Base-by-base conservation (phyloP, 2,113 vertebrate genomes). In the Blennius ocellaris region DNA sequence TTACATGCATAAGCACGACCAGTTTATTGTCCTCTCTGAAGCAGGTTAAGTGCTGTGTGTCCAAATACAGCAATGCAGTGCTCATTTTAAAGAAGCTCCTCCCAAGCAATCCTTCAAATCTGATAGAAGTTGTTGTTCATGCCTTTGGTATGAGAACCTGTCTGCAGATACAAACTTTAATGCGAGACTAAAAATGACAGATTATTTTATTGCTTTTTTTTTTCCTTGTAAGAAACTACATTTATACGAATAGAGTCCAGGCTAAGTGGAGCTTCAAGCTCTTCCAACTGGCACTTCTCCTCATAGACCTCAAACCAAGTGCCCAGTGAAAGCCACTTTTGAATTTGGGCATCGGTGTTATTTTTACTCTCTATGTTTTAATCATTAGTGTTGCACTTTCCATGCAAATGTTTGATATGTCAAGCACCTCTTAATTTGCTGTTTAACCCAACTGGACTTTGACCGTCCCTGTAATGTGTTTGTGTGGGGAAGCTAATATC, bases 261-360 rank as follows among this genome's bases (percentile, higher is more conserved):
- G 39, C 39, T 80, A 62, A 78, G 70, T 80, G 73, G 62, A 63
- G 45, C 71, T 78, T 78, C 48, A 73, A 71, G 76, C 69, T 59
- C 51, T 53, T 81, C 78, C 77, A 84, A 69, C 52, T 79, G 65
- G 64, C 65, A 60, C 63, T 80, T 57, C 63, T 58, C 59, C 69
- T 74, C 37, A 16, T 44, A 69, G 59, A 83, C 82, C 80, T 76
- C 83, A 86, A 71, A 84, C 61, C 53, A 72, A 76, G 82, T 49
- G 45, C 58, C 63, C 51, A 61, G 47, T 41, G 8, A 58, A 78
- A 56, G 71, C 82, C 65, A 49, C 40, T 64, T 80, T 86, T 88
- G 80, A 76, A 79, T 88, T 77, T 82, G 63, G 56, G 65, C 65
- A 69, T 70, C 56, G 38, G 76, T 82, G 80, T 83, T 85, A n/a